Evolutionary conservation across 2,113 vertebrate species (phyloP), one percentile per base, ranked within the genome.

Genomic region (Crotophaga sulcirostris): DNA sequence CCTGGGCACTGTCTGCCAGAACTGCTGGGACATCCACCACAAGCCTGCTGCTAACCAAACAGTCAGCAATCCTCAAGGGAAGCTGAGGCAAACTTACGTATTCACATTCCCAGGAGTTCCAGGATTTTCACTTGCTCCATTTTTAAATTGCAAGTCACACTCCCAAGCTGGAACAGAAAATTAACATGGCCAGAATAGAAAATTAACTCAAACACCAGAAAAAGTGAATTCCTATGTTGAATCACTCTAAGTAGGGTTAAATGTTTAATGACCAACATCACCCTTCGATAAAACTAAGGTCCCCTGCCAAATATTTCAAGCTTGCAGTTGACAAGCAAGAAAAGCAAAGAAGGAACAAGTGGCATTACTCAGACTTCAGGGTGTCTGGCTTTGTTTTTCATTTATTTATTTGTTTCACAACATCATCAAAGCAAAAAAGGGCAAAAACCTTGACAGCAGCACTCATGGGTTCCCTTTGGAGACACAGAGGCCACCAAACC

Each of bases 131-230:
- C 12, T 42, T 40, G 44, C 31, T 87, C 54, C 24, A 20, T 33
- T 28, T 84, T 62, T 33, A 78, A 55, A 54, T 75, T 24, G 36
- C 10, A 87, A 44, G 25, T 29, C 55, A 33, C 33, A 3, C 20
- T 72, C 78, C 33, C 0, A 0, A 94, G 25, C 36, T 55, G 31
- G n/a, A 59, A 28, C 17, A 45, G 45, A 45, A 45, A 45, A 45
- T 45, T 45, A 45, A 31, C 60, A 36, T 0, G 0, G 69, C 25
- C 40, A 28, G 66, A 45, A 87, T 0, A 77, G 40, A 76, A 73
- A 88, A 79, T 21, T 24, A 77, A 56, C 16, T 25, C 21, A 16
- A 15, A 21, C 62, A 21, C 20, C 36, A 79, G 66, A 49, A 63
- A 82, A 49, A 47, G 9, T 4, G 10, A 64, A 59, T 49, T 40